phyloP scores from a whole-genome alignment of 2,113 vertebrate genomes.

The Halcyon malimbica region DNA sequence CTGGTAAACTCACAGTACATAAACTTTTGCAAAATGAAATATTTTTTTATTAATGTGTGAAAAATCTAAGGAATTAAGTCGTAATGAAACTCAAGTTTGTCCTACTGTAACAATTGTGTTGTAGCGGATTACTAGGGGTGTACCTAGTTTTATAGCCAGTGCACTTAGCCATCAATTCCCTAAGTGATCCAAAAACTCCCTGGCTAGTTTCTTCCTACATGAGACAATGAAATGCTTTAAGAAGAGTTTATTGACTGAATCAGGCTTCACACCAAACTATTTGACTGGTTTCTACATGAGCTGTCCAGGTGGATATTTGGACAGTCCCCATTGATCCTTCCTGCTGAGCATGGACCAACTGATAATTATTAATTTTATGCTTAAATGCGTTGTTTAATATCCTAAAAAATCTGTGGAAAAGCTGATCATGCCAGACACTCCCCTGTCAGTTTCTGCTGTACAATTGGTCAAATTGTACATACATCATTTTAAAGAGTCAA shows the following conservation, averaged over 20 bases:
- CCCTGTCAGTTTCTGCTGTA: background rate
- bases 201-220: background rate
- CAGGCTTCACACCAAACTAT: background rate
- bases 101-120: background rate
- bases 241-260: background rate
- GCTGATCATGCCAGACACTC: background rate
- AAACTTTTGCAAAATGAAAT: background rate
- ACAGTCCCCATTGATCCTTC: background rate
- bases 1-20: background rate
- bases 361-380: background rate
- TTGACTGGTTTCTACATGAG: background rate
- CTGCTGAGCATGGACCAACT: background rate
- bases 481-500: background rate
- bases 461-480: background rate
- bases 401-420: background rate
- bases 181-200: background rate
- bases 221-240: background rate
- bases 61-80: background rate
- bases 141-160: background rate
- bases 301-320: background rate
- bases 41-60: background rate
- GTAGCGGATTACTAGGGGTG: background rate
- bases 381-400: background rate
- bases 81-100: accelerated
- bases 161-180: background rate